Conservation (phyloP, 2,113 vertebrate genomes). For the Herpetotheres cachinnans region DNA sequence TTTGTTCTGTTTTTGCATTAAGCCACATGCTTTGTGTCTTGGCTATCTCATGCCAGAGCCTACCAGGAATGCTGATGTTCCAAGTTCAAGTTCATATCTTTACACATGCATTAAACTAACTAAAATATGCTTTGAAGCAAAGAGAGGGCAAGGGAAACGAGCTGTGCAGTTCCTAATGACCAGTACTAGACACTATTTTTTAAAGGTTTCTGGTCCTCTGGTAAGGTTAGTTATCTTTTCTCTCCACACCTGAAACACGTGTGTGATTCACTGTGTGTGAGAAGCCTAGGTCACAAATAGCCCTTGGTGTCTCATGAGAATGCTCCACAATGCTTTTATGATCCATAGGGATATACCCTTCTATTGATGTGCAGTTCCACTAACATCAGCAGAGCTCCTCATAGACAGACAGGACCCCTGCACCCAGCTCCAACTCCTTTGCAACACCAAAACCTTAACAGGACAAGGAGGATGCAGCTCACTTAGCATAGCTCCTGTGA, state of each 20-base stretch:
- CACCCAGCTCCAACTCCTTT: not conserved
- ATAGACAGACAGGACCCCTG: not conserved
- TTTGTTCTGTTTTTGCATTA: not conserved
- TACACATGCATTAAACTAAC: not conserved
- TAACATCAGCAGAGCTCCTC: not conserved
- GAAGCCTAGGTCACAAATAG: not conserved
- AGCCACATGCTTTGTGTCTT: not conserved
- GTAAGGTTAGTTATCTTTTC: not conserved
- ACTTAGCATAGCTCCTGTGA: not conserved
- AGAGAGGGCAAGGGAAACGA: not conserved
- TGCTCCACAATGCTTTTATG: not conserved
- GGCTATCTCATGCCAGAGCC: not conserved
- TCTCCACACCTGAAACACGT: rapidly evolving
- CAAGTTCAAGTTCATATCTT: not conserved
- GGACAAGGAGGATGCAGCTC: not conserved
- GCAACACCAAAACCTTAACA: not conserved
- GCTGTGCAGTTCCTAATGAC: not conserved
- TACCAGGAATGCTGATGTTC: not conserved
- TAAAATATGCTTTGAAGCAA: not conserved
- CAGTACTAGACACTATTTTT: not conserved
- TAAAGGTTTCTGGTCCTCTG: not conserved
- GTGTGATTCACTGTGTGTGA: not conserved
- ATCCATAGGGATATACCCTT: not conserved
- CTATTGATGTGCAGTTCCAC: not conserved
- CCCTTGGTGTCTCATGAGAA: not conserved